These are phyloP conservation scores for Acanthoscelides obtectus DNA, from an alignment of 2,888 invertebrate genomes.

Conservation along the genomic window DNA sequence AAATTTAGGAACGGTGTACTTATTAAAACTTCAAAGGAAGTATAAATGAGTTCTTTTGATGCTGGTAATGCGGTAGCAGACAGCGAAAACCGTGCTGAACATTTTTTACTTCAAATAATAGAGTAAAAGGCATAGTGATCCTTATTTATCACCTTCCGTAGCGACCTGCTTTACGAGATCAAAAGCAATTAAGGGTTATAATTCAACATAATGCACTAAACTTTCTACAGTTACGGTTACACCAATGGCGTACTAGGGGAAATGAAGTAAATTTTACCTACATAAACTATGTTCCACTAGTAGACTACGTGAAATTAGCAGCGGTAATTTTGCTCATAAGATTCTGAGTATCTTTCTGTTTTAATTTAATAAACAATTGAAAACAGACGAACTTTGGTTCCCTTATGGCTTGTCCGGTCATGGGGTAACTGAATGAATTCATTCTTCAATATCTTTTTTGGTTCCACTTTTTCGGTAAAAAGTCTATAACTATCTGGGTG, in stretches of 20 bases:
- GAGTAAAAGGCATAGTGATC: neutral
- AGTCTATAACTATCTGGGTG: too few relatives aligned
- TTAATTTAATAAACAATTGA: too few relatives aligned
- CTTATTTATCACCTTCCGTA: neutral
- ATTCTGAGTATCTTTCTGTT: too few relatives aligned
- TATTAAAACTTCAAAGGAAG: neutral
- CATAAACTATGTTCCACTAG: too few relatives aligned
- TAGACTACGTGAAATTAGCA: too few relatives aligned
- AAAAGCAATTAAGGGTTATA: neutral
- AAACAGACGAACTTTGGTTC: too few relatives aligned
- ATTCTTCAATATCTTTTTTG: too few relatives aligned
- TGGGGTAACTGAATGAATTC: too few relatives aligned
- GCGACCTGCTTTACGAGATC: neutral
- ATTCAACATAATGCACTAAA: neutral
- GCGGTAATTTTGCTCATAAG: too few relatives aligned
- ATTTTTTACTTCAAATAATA: neutral
- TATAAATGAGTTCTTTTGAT: neutral
- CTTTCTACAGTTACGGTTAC: neutral
- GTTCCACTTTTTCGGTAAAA: too few relatives aligned
- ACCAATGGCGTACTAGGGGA: neutral
- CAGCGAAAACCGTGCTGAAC: neutral
- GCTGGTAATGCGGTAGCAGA: neutral
- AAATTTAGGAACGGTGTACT: neutral
- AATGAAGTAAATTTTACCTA: too few relatives aligned
- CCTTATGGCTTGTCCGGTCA: too few relatives aligned